These are phyloP conservation scores for Drosophila putrida DNA, from an alignment of 2,888 invertebrate genomes.

Conservation along the genomic window DNA sequence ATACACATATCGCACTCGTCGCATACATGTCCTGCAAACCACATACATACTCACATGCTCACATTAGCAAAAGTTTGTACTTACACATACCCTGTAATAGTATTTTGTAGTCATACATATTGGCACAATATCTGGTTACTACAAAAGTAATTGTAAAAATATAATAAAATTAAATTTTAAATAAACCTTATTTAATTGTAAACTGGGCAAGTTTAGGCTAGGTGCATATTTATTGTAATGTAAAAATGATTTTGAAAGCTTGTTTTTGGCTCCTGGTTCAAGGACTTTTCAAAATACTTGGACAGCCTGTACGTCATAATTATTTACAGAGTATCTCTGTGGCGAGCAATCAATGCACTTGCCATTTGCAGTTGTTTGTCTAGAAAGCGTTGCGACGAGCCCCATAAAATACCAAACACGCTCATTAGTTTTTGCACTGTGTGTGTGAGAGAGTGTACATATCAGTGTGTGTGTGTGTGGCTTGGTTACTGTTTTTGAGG, in stretches of 20 bases:
- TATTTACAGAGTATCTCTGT: slow-evolving; percentile 14
- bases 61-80: slow-evolving; percentile 6
- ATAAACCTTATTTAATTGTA: too few relatives aligned
- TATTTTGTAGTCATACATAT: too few relatives aligned
- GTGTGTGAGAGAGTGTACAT: not conserved
- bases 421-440: slow-evolving; percentile 43
- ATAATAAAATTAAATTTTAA: too few relatives aligned
- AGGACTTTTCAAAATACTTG: too few relatives aligned
- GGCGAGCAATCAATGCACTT: not conserved
- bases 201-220: not conserved
- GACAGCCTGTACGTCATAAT: too few relatives aligned
- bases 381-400: slow-evolving; percentile 41
- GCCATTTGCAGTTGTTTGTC: slow-evolving; percentile 25
- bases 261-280: too few relatives aligned
- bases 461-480: slow-evolving; percentile 6
- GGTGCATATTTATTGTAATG: not conserved
- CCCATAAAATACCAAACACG: slow-evolving; percentile 53
- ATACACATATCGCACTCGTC: slow-evolving; percentile 32
- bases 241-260: too few relatives aligned
- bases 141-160: too few relatives aligned
- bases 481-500: slow-evolving; percentile 12
- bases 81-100: slow-evolving; percentile 23
- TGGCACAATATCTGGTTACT: not conserved
- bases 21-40: slow-evolving; percentile 11
- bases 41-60: not conserved